Evolutionary conservation across 2,113 vertebrate genomes (phyloP).

Genomic region (Hepsetus odoe): DNA sequence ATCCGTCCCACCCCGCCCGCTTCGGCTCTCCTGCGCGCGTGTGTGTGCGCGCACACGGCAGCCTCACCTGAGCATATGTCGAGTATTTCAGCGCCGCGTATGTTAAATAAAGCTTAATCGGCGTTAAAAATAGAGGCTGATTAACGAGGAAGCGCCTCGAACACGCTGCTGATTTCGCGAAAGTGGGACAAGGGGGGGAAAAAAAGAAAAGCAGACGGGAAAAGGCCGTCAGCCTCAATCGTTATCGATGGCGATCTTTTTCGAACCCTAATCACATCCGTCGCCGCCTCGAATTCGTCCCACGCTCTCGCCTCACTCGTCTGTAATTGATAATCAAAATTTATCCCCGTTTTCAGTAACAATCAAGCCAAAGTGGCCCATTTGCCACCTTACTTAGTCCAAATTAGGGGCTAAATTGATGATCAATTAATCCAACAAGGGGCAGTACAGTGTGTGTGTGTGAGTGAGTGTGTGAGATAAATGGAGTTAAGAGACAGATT

Average conservation of each 20-base stretch:
- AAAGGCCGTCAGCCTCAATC: constrained; percentile 97
- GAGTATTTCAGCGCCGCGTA: constrained; percentile 88
- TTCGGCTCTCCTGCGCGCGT: constrained; percentile 22
- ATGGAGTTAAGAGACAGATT: constrained; percentile 90
- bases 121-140: constrained; percentile 99
- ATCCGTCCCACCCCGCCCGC: constrained; percentile 65
- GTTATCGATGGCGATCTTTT: constrained; percentile 99
- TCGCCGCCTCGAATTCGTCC: constrained; percentile 95
- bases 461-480: constrained; percentile 84
- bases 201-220: constrained; percentile 93
- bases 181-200: constrained; percentile 92
- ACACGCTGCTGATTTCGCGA: constrained; percentile 94
- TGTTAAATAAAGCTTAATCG: constrained; percentile 97
- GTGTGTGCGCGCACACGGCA: too few species aligned
- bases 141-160: constrained; percentile 90
- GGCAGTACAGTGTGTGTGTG: constrained; percentile 81
- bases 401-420: constrained; percentile 99
- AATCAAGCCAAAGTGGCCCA: constrained; percentile 99
- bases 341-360: constrained; percentile 99
- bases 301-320: constrained; percentile 99
- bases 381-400: constrained; percentile 99
- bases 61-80: constrained; percentile 91
- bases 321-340: constrained; percentile 99
- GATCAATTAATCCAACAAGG: constrained; percentile 99
- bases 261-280: constrained; percentile 99